Evolutionary conservation across 2,113 vertebrate genomes (phyloP), one percentile per base, ranked within the genome.

Genomic region (Malurus alboscapulatus): DNA sequence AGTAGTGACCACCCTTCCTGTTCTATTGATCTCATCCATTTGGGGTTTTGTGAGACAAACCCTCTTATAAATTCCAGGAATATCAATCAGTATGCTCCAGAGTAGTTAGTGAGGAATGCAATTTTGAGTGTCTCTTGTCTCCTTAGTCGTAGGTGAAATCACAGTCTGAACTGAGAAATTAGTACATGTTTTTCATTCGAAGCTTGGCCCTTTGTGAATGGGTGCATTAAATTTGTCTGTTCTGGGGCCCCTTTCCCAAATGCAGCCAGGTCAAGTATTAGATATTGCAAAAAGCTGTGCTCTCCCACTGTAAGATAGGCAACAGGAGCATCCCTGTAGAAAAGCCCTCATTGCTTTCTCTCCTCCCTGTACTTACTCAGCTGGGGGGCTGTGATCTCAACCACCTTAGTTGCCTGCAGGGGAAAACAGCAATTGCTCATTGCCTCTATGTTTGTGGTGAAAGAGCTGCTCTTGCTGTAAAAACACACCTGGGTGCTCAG

Each of bases 1-100:
- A 87, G 67, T 42, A 73, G 26, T 89, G 75, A 57, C 74, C 74
- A 91, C 58, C 71, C 63, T 94, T 94, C 82, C 78, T 83, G 40
- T 72, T 82, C 50, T 61, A 65, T 73, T 76, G 67, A 75, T 82
- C 71, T 90, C 54, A 80, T 69, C 79, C 30, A 25, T 62, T 88
- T 93, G 24, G 75, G 67, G 55, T 38, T 92, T 76, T 86, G 72
- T 83, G 76, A 53, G 44, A 88, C 21, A 88, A 95, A 71, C 34
- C 7, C 48, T 92, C 26, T n/a, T 40, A 36, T 2, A 78, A 77
- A 84, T 86, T 94, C 34, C 79, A 77, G 47, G 71, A 32, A 26
- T 57, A 80, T 65, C 81, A 68, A 42, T 72, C 59, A 54, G 14
- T 44, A 8, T 63, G 55, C 53, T 90, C 55, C 44, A 36, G 57